These are phyloP conservation scores for Anthophora plumipes DNA, from an alignment of 2,888 invertebrate species.

Conservation along the genomic window DNA sequence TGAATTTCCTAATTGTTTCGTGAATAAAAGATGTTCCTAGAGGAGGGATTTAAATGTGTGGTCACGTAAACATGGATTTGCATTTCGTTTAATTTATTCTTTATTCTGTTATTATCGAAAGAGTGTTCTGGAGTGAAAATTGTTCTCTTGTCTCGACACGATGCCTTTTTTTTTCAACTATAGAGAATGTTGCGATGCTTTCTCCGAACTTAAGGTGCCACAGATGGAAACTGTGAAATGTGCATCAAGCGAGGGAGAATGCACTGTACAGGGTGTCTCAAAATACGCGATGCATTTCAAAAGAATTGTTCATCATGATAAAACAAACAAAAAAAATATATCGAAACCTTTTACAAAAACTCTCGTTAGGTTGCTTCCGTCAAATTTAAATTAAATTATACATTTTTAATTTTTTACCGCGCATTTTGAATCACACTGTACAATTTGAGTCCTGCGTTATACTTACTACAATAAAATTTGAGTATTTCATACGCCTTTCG, in stretches of 20 bases:
- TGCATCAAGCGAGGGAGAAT: conserved; percentile 24
- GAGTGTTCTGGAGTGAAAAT: neutral
- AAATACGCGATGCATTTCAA: neutral
- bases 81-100: neutral
- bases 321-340: too few species aligned
- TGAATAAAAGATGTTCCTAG: neutral
- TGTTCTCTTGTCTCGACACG: neutral
- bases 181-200: neutral
- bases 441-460: neutral
- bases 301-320: neutral
- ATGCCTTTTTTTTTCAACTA: neutral
- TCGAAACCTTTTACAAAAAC: neutral
- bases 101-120: neutral
- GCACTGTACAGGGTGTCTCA: conserved; percentile 23
- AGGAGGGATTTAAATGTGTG: too few species aligned
- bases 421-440: neutral
- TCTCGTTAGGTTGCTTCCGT: neutral
- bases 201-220: conserved; percentile 11
- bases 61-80: conserved; percentile 12
- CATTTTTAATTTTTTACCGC: neutral
- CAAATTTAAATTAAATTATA: neutral
- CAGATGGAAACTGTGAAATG: conserved; percentile 43
- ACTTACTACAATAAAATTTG: neutral
- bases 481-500: too few species aligned
- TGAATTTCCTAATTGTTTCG: neutral